Base-by-base conservation (phyloP, 2,113 vertebrate species). In the Uropsilus gracilis region DNA sequence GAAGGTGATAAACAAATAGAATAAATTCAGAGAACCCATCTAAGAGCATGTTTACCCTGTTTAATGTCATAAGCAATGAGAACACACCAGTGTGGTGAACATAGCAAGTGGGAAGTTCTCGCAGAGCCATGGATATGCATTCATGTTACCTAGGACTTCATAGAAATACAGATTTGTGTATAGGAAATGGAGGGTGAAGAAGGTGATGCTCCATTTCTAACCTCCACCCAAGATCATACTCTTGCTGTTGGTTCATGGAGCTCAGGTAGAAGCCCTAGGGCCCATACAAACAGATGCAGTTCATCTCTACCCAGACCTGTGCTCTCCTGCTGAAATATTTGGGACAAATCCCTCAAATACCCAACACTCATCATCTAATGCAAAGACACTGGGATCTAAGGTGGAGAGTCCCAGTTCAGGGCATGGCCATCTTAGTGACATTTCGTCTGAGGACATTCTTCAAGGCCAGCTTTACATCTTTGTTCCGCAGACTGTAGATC, bases 401-500 rank as follows among this genome's bases (percentile, higher is more conserved):
- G 0, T 53, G 55, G 46, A 66, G 1, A 39, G 3, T 22, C 55
- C 72, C 3, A 3, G 90, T 0, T 68, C 10, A 6, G 84, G 34
- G 5, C 3, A 6, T 1, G 22, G 24, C 5, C 28, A 6, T 20
- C 2, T 16, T 61, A 61, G 46, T 55, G 39, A 80, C 2, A 6
- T 83, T 88, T 50, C 3, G 0, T 14, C 55, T 73, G n/a, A 95
- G 39, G 6, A 91, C 11, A 39, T 69, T 88, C 22, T 44, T 96
- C 81, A 96, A 44, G 3, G 95, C 90, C 12, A 26, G 64, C 39
- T 96, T 97, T 5, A 97, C 95, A 76, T 96, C 94, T 81, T 81
- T 95, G 76, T 97, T 97, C 71, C 48, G 0, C 48, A 97, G 48
- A 42, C 94, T 97, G 2, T 93, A 95, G 50, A 97, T 96, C 16